These are phyloP conservation scores for Mythimna ferrago DNA, from an alignment of 2,888 invertebrate species.

Conservation along the genomic window DNA sequence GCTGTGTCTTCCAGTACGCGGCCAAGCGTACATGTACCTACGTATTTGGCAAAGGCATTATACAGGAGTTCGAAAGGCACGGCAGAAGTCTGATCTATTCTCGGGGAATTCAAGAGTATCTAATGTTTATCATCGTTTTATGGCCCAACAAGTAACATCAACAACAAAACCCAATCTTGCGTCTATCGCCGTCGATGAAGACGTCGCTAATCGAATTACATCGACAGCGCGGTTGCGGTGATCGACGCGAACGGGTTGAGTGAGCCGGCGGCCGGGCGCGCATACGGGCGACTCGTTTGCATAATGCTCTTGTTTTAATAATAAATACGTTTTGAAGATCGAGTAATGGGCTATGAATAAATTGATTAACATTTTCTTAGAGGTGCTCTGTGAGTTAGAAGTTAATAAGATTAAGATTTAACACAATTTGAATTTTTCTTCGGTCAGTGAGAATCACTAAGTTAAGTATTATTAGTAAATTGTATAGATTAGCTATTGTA, in stretches of 20 bases:
- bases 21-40: too few species aligned
- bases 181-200: conserved; percentile 65
- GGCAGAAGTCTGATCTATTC: too few species aligned
- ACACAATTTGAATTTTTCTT: background rate
- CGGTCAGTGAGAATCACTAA: background rate
- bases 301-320: conserved; percentile 42
- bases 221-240: conserved; percentile 48
- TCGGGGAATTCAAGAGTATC: too few species aligned
- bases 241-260: conserved; percentile 52
- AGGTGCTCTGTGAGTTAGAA: background rate
- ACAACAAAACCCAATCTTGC: conserved; percentile 63
- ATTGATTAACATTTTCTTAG: conserved; percentile 22
- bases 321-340: conserved; percentile 28
- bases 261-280: background rate
- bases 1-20: too few species aligned
- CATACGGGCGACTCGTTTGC: conserved; percentile 40
- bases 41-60: too few species aligned
- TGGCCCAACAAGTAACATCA: conserved; percentile 56
- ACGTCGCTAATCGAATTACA: conserved; percentile 70
- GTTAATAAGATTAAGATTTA: conserved; percentile 20
- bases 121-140: background rate
- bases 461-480: background rate
- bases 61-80: too few species aligned
- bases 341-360: conserved; percentile 47
- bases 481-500: background rate